Evolutionary conservation across 2,888 invertebrate species (phyloP).

Genomic region (Cerastis leucographa): DNA sequence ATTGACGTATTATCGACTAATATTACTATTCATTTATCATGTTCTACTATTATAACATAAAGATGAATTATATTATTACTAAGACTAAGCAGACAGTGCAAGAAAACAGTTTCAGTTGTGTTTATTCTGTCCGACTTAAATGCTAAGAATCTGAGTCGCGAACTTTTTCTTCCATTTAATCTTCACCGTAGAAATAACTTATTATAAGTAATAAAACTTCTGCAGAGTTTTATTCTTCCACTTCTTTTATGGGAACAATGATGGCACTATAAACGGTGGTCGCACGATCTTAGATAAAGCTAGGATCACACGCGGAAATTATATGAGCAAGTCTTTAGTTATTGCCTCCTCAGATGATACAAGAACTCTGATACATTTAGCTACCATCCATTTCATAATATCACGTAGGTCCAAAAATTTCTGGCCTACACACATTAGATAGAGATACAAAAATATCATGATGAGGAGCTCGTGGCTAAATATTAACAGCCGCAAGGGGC

Average conservation of each 20-base stretch:
- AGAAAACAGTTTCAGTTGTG: constrained; percentile 14
- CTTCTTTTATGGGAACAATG: constrained; percentile 34
- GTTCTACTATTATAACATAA: neutral
- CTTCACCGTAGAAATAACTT: constrained; percentile 26
- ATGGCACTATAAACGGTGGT: constrained; percentile 31
- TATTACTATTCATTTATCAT: neutral
- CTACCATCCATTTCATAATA: too few relatives aligned
- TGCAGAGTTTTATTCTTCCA: constrained; percentile 21
- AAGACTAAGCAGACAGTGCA: neutral
- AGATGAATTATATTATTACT: constrained; percentile 2
- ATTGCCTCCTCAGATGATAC: neutral
- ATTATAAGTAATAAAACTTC: constrained; percentile 45
- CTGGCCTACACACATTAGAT: too few relatives aligned
- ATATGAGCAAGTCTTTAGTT: neutral
- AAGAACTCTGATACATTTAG: neutral
- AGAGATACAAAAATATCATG: too few relatives aligned
- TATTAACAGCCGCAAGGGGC: too few relatives aligned
- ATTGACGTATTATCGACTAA: neutral
- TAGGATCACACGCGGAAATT: neutral
- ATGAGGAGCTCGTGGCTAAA: too few relatives aligned
- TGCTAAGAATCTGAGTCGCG: constrained; percentile 19
- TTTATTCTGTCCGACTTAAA: constrained; percentile 24
- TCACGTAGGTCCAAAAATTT: too few relatives aligned
- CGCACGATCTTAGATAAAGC: constrained; percentile 1
- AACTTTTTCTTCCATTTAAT: constrained; percentile 31